Conservation (phyloP, 2,113 vertebrate species). For the Tetraodon nigroviridis region DNA sequence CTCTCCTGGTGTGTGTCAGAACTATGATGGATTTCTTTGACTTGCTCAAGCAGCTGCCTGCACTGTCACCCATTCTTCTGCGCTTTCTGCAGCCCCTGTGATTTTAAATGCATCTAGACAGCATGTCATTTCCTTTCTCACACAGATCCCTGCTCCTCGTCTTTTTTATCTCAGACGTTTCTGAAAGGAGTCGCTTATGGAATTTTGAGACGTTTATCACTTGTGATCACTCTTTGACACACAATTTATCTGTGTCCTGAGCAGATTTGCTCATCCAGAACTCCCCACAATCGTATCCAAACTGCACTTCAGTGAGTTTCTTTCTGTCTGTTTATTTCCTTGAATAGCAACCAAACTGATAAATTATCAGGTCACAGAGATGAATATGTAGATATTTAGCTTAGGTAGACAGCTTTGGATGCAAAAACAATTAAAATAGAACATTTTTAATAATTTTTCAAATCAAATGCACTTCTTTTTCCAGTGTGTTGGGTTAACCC, state of each 20-base stretch:
- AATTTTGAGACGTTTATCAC: background rate
- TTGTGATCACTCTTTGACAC: constrained; percentile 4
- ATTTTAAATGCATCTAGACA: constrained; percentile 9
- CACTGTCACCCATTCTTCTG: background rate
- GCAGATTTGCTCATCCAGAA: constrained; percentile 5
- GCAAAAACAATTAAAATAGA: too few relatives aligned
- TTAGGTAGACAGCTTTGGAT: too few relatives aligned
- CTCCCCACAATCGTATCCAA: background rate
- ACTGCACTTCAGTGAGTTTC: background rate
- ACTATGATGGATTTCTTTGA: too few relatives aligned
- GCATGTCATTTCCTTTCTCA: constrained; percentile 23
- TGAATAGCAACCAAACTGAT: too few relatives aligned
- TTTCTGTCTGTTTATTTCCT: too few relatives aligned
- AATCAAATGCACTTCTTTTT: too few relatives aligned
- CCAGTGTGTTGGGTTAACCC: too few relatives aligned
- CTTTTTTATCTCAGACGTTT: constrained; percentile 30
- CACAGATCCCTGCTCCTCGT: constrained; percentile 9
- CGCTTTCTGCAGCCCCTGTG: background rate
- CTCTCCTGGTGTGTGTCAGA: background rate
- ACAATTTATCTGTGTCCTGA: background rate
- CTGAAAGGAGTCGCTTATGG: background rate
- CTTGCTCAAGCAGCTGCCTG: too few relatives aligned
- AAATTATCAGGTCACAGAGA: too few relatives aligned
- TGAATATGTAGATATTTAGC: too few relatives aligned
- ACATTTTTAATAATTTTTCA: too few relatives aligned